phyloP scores from a whole-genome alignment of 2,888 invertebrate species.

The Catocala sponsa region DNA sequence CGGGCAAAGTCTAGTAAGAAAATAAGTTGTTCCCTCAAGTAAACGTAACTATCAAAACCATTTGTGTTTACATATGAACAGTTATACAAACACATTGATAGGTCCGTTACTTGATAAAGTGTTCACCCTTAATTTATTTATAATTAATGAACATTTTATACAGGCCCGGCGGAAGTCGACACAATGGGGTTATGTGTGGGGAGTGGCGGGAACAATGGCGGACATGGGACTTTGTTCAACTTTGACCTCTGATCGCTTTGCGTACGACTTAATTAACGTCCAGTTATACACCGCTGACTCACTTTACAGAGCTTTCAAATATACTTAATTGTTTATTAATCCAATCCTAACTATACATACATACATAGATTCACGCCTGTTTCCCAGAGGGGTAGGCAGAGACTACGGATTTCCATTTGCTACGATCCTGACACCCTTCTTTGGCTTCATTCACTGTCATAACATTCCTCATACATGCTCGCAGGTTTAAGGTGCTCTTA shows the following conservation, averaged over 20 bases:
- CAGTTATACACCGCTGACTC: constrained; percentile 18
- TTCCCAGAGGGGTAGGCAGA: too few species aligned
- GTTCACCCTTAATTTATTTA: constrained; percentile 44
- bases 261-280: constrained; percentile 56
- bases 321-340: background rate
- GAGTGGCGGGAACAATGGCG: constrained; percentile 53
- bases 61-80: background rate
- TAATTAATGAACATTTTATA: constrained; percentile 55
- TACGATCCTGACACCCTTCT: too few species aligned
- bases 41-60: background rate
- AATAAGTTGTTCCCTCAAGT: background rate
- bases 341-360: too few species aligned
- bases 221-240: constrained; percentile 56
- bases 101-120: constrained; percentile 30
- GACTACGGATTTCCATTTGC: too few species aligned
- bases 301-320: background rate
- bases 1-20: background rate
- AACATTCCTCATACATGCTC: too few species aligned
- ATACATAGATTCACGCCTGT: too few species aligned
- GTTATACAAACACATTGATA: constrained; percentile 21
- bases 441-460: too few species aligned
- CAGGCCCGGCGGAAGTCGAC: constrained; percentile 53
- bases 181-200: constrained; percentile 49
- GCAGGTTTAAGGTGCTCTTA: too few species aligned
- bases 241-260: constrained; percentile 59